Conservation (phyloP, 1,140 invertebrate species). For the Drosophila nannoptera region DNA sequence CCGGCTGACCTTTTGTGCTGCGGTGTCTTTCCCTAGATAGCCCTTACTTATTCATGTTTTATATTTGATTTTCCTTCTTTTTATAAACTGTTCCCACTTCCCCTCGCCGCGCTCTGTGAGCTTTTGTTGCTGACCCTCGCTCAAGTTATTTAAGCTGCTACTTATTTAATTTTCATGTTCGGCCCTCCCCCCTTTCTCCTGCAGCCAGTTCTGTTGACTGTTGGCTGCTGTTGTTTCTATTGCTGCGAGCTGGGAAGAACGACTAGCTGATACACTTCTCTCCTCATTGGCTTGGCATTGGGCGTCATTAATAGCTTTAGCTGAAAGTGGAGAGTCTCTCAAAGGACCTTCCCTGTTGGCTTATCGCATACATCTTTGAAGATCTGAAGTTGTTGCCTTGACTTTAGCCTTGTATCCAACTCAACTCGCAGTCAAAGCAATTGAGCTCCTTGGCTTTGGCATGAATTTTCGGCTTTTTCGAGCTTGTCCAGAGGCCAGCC, state of each 20-base stretch:
- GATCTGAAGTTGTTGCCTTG: constrained; percentile 19
- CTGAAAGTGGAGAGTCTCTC: too few relatives aligned
- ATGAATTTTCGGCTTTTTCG: too few relatives aligned
- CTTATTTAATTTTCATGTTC: constrained; percentile 76
- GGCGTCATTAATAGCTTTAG: too few relatives aligned
- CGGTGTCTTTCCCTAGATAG: constrained; percentile 18
- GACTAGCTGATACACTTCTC: too few relatives aligned
- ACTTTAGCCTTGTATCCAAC: constrained; percentile 24
- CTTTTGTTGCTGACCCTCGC: constrained; percentile 33
- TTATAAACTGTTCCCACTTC: constrained; percentile 1
- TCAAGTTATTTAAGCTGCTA: constrained; percentile 67
- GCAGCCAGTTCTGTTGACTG: constrained; percentile 4
- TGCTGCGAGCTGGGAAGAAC: too few relatives aligned
- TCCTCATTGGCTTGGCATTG: too few relatives aligned
- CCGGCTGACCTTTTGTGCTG: constrained; percentile 42
- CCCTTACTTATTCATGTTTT: constrained; percentile 34
- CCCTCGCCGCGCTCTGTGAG: constrained; percentile 23
- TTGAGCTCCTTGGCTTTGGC: too few relatives aligned
- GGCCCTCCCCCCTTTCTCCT: constrained; percentile 9
- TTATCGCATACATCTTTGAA: neutral
- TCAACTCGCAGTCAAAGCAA: neutral
- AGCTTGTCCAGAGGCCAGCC: too few relatives aligned
- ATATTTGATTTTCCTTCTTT: constrained; percentile 28
- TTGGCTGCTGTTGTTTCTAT: constrained; percentile 19
- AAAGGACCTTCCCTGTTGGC: too few relatives aligned